These are phyloP conservation scores for Pluvianellus socialis DNA, from an alignment of 2,113 vertebrate genomes.

Conservation along the genomic window DNA sequence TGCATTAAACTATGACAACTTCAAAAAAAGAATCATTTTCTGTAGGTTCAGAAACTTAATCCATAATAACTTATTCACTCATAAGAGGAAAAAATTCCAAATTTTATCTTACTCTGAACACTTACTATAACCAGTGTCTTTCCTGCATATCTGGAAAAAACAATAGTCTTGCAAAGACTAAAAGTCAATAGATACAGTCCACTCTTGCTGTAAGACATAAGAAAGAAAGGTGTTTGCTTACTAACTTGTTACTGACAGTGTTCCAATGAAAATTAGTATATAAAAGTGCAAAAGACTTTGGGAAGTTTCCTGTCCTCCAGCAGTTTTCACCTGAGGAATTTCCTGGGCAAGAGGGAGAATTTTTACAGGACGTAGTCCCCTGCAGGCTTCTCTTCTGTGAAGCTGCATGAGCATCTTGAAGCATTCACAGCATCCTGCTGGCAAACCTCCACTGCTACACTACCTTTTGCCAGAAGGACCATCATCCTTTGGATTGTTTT, in stretches of 20 bases:
- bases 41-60: neutral
- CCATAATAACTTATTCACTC: neutral
- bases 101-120: neutral
- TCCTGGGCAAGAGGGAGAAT: neutral
- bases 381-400: neutral
- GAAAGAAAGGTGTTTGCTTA: neutral
- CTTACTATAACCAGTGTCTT: neutral
- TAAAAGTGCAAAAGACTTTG: neutral
- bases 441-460: neutral
- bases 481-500: neutral
- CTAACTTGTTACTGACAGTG: neutral
- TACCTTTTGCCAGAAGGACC: neutral
- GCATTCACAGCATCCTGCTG: fast-evolving
- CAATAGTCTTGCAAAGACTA: neutral
- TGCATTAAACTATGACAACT: neutral
- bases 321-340: neutral
- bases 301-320: neutral
- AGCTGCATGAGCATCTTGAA: neutral
- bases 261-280: neutral
- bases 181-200: neutral
- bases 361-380: neutral
- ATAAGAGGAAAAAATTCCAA: neutral
- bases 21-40: neutral
- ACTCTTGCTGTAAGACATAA: neutral
- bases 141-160: neutral